phyloP scores from a whole-genome alignment of 2,888 invertebrate species.

The Acrobasis repandana region DNA sequence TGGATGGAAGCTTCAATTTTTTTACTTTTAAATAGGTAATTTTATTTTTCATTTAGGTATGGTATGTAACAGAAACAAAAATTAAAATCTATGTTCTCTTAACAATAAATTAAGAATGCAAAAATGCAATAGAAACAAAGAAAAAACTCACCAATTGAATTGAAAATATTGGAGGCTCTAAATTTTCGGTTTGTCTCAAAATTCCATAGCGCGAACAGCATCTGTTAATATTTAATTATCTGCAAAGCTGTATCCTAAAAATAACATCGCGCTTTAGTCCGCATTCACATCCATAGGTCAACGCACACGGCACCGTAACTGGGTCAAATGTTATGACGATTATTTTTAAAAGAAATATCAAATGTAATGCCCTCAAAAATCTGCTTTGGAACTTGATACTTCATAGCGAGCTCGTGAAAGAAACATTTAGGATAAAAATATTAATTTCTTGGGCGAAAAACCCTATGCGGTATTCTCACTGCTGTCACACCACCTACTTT shows the following conservation, averaged over 20 bases:
- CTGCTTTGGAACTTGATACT: conserved; percentile 37
- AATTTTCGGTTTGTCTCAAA: conserved; percentile 48
- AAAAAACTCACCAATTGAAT: conserved; percentile 68
- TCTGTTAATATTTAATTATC: conserved; percentile 80
- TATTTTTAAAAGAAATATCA: conserved; percentile 47
- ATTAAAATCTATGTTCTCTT: background rate
- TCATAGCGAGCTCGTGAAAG: conserved; percentile 37
- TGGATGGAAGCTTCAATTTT: background rate
- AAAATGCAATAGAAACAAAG: conserved; percentile 38
- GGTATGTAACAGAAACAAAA: background rate
- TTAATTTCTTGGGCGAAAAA: conserved; percentile 45
- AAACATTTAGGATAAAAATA: conserved; percentile 41
- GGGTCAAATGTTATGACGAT: conserved; percentile 76
- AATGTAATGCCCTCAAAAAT: conserved; percentile 34
- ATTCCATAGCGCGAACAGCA: conserved; percentile 59
- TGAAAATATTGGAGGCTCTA: conserved; percentile 46
- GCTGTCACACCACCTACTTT: conserved; percentile 46
- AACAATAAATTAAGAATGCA: background rate
- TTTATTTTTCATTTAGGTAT: background rate
- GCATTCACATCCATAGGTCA: conserved; percentile 79
- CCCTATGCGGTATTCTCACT: conserved; percentile 69
- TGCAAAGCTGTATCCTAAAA: conserved; percentile 80
- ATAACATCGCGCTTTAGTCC: conserved; percentile 76
- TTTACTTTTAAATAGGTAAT: background rate
- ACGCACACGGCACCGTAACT: conserved; percentile 74